Conservation (phyloP, 2,797 vertebrate species). For the Mormyrus hasselquistii region DNA sequence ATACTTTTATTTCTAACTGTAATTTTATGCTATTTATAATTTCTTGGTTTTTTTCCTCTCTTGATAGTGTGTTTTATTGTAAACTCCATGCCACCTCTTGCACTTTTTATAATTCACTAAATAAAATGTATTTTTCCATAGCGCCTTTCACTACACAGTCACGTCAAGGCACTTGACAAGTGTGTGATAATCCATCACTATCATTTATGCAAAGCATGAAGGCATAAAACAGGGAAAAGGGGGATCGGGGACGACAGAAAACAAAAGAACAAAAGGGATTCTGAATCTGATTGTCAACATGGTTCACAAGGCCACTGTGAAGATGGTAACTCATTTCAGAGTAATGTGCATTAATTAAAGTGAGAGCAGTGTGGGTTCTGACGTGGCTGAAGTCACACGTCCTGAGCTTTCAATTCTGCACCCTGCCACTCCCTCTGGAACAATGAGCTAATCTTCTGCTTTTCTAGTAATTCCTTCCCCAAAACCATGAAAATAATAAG, state of each 20-base stretch:
- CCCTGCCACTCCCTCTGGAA: background rate
- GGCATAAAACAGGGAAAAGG: background rate
- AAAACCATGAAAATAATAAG: conserved; percentile 7
- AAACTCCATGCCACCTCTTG: background rate
- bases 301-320: background rate
- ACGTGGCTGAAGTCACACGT: background rate
- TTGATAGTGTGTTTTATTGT: background rate
- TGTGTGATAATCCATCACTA: background rate
- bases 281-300: background rate
- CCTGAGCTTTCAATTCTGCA: background rate
- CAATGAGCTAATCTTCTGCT: background rate
- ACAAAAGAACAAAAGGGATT: background rate
- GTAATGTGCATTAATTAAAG: conserved; percentile 6
- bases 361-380: background rate
- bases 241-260: background rate
- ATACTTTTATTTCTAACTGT: background rate
- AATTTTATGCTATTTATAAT: background rate
- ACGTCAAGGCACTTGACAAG: background rate
- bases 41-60: background rate
- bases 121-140: background rate
- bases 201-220: background rate
- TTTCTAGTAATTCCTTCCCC: background rate
- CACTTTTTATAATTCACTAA: background rate
- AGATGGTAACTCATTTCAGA: background rate
- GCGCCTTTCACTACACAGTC: background rate